Evolutionary conservation across 2,113 vertebrate species (phyloP), one percentile per base, ranked within the genome.

Genomic region (Forbesichthys agassizii): DNA sequence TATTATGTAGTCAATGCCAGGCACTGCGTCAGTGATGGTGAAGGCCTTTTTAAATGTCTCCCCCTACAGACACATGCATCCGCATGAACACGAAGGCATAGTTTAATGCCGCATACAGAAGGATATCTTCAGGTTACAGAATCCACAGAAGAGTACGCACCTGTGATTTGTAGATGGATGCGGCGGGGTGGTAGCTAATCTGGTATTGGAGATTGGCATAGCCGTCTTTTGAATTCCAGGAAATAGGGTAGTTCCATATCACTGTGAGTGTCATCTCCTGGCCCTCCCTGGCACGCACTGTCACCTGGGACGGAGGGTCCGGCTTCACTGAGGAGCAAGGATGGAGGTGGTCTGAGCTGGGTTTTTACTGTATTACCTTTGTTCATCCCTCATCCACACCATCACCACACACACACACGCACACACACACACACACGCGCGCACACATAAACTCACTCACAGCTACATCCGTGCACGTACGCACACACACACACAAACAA

Each of bases 321-420:
- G 93, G 92, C 70, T 87, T 93, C 1, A 94, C 93, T 94, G 75
- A 13, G 20, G 51, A 14, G 13, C 49, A 52, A 52, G 13, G 49
- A 11, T 8, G 49, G 14, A 20, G 20, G 46, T 33, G 59, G 13
- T n/a, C 33, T 0, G 42, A 66, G 9, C 54, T 70, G 14, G 10
- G 18, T 12, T 42, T 27, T 42, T n/a, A 14, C 9, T 27, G 16
- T 11, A 55, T 18, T 12, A 13, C 33, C n/a, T 16, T 27, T 53
- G 48, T 52, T 14, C 9, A 53, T 27, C 27, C 1, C 20, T 11
- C 33, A 33, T 7, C 16, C 48, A 49, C 48, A 20, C 18, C 16
- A 59, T 4, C 11, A 33, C 18, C n/a, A 58, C 5, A 58, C n/a
- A 52, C 12, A 49, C 13, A 27, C 48, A 36, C 4, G 10, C 14